phyloP scores from a whole-genome alignment of 2,888 invertebrate genomes.

The Ophraella communa region DNA sequence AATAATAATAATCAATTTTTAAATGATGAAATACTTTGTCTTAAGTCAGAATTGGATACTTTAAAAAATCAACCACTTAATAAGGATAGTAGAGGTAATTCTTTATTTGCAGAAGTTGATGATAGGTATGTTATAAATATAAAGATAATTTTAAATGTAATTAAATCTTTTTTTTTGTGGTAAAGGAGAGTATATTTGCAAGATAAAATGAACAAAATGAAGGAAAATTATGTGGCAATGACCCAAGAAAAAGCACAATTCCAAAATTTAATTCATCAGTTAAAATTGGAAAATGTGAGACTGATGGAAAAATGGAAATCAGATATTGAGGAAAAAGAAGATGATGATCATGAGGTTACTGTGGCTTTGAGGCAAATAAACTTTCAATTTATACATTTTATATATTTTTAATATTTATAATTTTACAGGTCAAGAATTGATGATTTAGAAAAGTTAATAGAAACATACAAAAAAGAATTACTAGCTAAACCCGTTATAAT shows the following conservation, averaged over 20 bases:
- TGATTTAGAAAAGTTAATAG: constrained; percentile 34
- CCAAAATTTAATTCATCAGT: constrained; percentile 38
- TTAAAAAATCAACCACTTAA: constrained; percentile 49
- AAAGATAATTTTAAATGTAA: no score
- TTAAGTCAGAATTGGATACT: constrained; percentile 48
- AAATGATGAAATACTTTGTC: constrained; percentile 47
- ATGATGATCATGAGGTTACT: constrained; percentile 38
- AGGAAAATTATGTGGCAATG: constrained; percentile 46
- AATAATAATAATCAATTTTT: constrained; percentile 44
- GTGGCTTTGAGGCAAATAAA: constrained; percentile 37
- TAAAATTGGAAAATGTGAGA: constrained; percentile 44
- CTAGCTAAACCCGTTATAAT: constrained; percentile 26
- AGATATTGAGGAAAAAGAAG: constrained; percentile 39
- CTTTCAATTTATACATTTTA: no score
- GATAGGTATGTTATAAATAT: constrained; percentile 49
- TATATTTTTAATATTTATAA: no score
- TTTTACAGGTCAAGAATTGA: constrained; percentile 37
- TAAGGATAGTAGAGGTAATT: constrained; percentile 51
- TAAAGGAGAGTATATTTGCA: constrained; percentile 50
- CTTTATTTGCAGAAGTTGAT: constrained; percentile 56
- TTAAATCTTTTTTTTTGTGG: constrained; percentile 1
- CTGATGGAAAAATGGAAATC: constrained; percentile 42
- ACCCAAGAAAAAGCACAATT: constrained; percentile 43
- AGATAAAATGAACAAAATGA: constrained; percentile 48
- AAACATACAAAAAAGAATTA: constrained; percentile 35